Evolutionary conservation across 2,113 vertebrate genomes (phyloP).

Genomic region (Tauraco erythrolophus): DNA sequence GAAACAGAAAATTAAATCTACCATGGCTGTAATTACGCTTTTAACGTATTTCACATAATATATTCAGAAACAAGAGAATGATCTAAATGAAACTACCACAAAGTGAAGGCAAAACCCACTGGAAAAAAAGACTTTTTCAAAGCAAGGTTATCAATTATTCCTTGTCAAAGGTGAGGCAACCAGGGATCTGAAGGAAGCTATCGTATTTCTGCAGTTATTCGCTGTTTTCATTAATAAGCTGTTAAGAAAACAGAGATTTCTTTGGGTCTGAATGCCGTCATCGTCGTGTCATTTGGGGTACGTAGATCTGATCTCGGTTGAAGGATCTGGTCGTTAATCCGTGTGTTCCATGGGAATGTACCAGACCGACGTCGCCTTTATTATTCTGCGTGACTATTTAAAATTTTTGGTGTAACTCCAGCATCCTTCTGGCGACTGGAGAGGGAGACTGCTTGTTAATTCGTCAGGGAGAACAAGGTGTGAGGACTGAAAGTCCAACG

Average conservation of each 20-base stretch:
- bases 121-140: background rate
- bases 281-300: accelerated
- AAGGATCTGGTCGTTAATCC: no score
- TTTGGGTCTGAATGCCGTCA: background rate
- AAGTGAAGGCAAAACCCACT: accelerated
- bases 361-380: accelerated
- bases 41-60: accelerated
- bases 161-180: background rate
- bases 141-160: background rate
- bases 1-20: background rate
- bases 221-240: background rate
- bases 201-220: background rate
- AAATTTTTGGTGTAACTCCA: background rate
- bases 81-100: background rate
- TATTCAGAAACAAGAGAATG: background rate
- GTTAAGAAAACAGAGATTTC: background rate
- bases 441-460: background rate
- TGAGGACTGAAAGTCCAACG: background rate
- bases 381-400: background rate
- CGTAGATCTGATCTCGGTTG: accelerated
- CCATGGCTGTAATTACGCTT: background rate
- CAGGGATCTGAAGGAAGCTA: background rate
- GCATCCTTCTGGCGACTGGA: background rate
- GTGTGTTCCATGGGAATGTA: accelerated
- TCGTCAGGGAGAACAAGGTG: background rate